Conservation (phyloP, 2,888 invertebrate species). For the Dioctria rufipes region DNA sequence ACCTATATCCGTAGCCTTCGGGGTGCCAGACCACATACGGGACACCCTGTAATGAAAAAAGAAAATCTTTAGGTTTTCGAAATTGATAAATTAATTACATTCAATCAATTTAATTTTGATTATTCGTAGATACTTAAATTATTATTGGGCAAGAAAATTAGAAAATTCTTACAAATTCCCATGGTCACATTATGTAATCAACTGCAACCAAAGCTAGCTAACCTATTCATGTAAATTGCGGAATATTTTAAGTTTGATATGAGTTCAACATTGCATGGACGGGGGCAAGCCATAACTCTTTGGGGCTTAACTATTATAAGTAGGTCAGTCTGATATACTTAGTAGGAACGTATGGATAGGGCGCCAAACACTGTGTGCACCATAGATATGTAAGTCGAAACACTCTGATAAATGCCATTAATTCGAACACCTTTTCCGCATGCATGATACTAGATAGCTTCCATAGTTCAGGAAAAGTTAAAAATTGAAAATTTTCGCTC, state of each 20-base stretch:
- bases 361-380: not conserved
- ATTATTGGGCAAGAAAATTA: too few species aligned
- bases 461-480: not conserved
- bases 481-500: not conserved
- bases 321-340: constrained; percentile 28
- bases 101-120: not conserved
- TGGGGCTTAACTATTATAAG: constrained; percentile 28
- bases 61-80: too few species aligned
- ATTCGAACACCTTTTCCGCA: not conserved
- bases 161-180: too few species aligned
- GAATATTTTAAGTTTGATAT: constrained; percentile 27
- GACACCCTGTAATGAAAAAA: too few species aligned
- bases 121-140: not conserved
- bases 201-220: not conserved
- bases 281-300: constrained; percentile 28
- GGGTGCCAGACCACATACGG: too few species aligned
- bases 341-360: not conserved
- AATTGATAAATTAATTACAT: not conserved
- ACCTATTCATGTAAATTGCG: constrained; percentile 16
- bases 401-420: not conserved
- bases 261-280: constrained; percentile 24
- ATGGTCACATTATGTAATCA: constrained; percentile 7
- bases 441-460: not conserved
- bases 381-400: not conserved
- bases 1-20: too few species aligned